These are phyloP conservation scores for Tachysurus vachellii DNA, from an alignment of 2,113 vertebrate genomes.

Conservation along the genomic window DNA sequence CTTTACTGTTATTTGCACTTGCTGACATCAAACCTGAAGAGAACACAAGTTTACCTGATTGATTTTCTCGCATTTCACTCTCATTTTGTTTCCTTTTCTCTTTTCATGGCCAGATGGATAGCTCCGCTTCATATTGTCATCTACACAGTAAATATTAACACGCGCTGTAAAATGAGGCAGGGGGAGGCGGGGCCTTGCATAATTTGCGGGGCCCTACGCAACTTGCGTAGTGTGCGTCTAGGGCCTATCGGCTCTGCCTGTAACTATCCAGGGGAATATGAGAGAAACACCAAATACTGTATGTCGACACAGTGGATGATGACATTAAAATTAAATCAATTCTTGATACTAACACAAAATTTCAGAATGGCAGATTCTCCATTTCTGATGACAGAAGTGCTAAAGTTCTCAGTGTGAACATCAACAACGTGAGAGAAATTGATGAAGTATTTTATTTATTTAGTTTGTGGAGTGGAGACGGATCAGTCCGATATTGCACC, in stretches of 20 bases:
- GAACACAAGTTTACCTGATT: no score
- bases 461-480: not conserved
- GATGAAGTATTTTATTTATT: slow-evolving; percentile 19
- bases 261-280: not conserved
- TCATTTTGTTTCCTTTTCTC: no score
- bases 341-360: not conserved
- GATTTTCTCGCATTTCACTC: no score
- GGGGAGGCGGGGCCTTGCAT: no score
- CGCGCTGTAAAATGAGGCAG: no score
- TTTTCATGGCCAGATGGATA: no score
- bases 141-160: no score
- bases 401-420: slow-evolving; percentile 8
- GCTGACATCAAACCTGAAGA: no score
- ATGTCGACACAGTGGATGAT: not conserved
- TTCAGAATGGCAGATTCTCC: not conserved
- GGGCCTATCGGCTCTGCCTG: not conserved
- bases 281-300: not conserved
- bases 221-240: no score
- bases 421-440: slow-evolving; percentile 13
- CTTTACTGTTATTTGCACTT: no score
- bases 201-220: no score
- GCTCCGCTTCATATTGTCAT: no score
- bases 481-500: not conserved
- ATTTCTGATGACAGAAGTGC: slow-evolving; percentile 8
- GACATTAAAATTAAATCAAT: not conserved